Evolutionary conservation across 2,888 invertebrate species (phyloP).

Genomic region (Galeopsomyia nigrocyanea): DNA sequence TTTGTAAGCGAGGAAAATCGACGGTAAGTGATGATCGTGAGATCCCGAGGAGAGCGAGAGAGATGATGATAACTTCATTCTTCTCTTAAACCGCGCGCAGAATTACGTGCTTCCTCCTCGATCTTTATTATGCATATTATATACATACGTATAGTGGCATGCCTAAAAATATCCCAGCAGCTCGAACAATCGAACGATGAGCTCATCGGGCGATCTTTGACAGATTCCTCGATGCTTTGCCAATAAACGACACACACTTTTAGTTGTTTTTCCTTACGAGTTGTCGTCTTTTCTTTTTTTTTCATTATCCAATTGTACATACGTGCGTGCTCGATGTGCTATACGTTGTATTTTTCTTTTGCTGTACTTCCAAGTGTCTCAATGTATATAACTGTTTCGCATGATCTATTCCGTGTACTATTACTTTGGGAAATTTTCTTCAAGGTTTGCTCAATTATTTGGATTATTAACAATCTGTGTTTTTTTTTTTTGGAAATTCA

Average conservation of each 20-base stretch:
- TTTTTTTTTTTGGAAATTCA: conserved; percentile 61
- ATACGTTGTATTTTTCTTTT: too few species aligned
- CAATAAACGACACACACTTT: too few species aligned
- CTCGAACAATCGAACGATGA: conserved; percentile 22
- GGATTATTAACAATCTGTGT: background rate
- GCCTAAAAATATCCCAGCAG: conserved; percentile 34
- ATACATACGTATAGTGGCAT: conserved; percentile 31
- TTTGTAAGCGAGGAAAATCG: conserved; percentile 25
- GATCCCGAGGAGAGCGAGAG: conserved; percentile 2
- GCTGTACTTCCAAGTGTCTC: too few species aligned
- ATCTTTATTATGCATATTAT: conserved; percentile 3
- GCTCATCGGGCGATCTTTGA: conserved; percentile 17
- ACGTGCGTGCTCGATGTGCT: too few species aligned
- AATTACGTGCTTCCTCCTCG: conserved; percentile 8
- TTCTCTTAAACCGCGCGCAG: background rate
- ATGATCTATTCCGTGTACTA: too few species aligned
- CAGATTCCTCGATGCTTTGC: too few species aligned
- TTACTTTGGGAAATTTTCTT: background rate
- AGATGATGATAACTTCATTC: conserved; percentile 29
- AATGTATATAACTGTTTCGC: too few species aligned
- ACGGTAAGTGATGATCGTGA: conserved; percentile 43
- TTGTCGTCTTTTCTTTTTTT: too few species aligned
- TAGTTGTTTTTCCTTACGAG: too few species aligned
- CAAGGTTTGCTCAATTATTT: background rate
- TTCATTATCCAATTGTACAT: too few species aligned